Evolutionary conservation across 2,797 vertebrate genomes (phyloP).

Genomic region (Eutrigla gurnardus): DNA sequence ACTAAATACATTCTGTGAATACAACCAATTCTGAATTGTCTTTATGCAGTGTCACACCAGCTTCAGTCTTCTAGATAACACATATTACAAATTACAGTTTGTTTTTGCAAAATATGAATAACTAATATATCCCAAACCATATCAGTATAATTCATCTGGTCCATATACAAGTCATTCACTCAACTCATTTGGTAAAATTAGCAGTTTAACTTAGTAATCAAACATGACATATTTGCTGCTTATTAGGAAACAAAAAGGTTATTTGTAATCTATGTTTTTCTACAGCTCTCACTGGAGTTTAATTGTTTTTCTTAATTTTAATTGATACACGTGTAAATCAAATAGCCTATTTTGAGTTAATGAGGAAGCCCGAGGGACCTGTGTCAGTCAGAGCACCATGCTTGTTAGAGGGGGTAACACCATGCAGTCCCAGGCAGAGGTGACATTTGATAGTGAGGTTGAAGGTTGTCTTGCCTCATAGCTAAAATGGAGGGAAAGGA

Average conservation of each 20-base stretch:
- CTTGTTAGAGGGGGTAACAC: constrained; percentile 54
- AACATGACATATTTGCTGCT: not conserved
- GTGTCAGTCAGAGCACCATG: constrained; percentile 46
- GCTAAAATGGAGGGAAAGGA: constrained; percentile 71
- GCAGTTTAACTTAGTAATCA: not conserved
- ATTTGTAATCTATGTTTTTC: not conserved
- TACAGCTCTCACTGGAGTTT: not conserved
- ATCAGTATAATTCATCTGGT: not conserved
- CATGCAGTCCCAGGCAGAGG: constrained; percentile 52
- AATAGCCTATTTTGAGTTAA: not conserved
- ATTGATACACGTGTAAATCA: not conserved
- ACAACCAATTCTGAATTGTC: not conserved
- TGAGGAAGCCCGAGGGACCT: constrained; percentile 24
- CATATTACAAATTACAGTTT: not conserved
- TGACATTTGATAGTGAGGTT: constrained; percentile 79
- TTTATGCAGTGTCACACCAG: not conserved
- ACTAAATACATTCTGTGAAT: not conserved
- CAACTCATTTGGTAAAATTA: not conserved
- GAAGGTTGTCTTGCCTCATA: constrained; percentile 74
- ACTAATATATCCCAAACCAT: not conserved
- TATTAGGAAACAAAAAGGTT: not conserved
- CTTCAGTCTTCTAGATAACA: not conserved
- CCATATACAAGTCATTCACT: not conserved
- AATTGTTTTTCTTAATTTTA: not conserved
- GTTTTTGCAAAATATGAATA: not conserved